Base-by-base conservation (phyloP, 2,888 invertebrate species). In the Drosophila macrospina region DNA sequence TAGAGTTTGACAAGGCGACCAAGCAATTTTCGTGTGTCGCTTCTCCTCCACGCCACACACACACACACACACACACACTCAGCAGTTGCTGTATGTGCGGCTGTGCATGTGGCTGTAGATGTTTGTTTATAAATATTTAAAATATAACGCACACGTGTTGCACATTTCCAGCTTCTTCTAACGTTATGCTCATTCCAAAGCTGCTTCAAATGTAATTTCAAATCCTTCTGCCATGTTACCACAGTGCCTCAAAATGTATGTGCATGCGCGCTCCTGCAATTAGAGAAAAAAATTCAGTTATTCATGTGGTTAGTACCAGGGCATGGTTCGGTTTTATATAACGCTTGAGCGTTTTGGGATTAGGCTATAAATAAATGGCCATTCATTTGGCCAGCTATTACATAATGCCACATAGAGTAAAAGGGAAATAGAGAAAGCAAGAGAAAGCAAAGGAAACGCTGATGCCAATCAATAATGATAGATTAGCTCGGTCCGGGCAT, bases 391-490 rank as follows among this genome's bases (percentile, higher is more conserved):
- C 36, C 37, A 65, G 63, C 61, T 47, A 80, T 86, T 86, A 77
- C 67, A 74, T 72, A 83, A 80, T 72, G 51, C 65, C 44, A 16
- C 47, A 56, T 54, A 52, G 39, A 41, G 37, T 32, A 32, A 28
- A 13, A 28, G 26, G 15, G 10, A 45, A n/a, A 16, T 5, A 44
- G 34, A 11, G 5, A 13, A 1, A 44, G 10, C 44, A 45, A 26
- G 45, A 8, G 13, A 24, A 0, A 7, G 4, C 7, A 5, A 39
- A n/a, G 8, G 16, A 16, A 47, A 45, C 66, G 71, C 75, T 68
- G 57, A 74, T 82, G 83, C 69, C 88, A 85, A 88, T 85, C 85
- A 88, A 85, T 85, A 85, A 86, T 83, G 84, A 85, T 85, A 69
- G 83, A 85, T 88, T 87, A 87, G 83, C 74, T 61, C 48, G 55